These are phyloP conservation scores for Xylota sylvarum DNA, from an alignment of 2,888 invertebrate species.

Conservation along the genomic window DNA sequence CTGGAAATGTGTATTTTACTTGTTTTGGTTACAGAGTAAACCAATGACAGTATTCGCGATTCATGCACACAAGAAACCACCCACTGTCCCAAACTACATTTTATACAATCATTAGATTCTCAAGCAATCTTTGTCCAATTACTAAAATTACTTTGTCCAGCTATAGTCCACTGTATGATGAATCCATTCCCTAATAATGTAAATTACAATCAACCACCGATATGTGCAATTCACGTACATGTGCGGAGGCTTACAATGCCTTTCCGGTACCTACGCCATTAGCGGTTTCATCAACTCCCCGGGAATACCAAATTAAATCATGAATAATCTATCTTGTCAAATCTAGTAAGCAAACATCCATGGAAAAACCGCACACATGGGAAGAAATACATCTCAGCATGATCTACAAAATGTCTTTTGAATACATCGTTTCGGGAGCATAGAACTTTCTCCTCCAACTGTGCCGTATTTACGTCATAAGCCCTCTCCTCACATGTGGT, in stretches of 20 bases:
- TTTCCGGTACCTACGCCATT: neutral
- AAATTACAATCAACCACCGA: too few relatives aligned
- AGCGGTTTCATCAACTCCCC: neutral
- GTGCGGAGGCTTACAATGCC: neutral
- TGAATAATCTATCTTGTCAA: neutral
- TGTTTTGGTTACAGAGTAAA: too few relatives aligned
- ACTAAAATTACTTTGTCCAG: too few relatives aligned
- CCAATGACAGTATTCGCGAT: too few relatives aligned
- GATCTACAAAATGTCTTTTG: constrained; percentile 1
- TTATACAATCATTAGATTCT: too few relatives aligned
- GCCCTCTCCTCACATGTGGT: neutral
- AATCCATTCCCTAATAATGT: too few relatives aligned
- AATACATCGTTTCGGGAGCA: constrained; percentile 15
- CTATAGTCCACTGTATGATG: too few relatives aligned
- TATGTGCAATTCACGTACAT: neutral
- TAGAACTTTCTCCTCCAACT: neutral
- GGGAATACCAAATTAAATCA: neutral
- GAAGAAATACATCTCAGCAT: neutral
- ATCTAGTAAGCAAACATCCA: neutral
- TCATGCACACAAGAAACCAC: too few relatives aligned
- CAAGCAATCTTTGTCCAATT: too few relatives aligned
- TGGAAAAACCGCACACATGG: neutral
- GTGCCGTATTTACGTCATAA: neutral
- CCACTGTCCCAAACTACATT: too few relatives aligned
- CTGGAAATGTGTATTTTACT: too few relatives aligned